A percentile compares a stretch with the other conserved stretches of the same genome.
phyloP scores from a whole-genome alignment of 1,140 invertebrate genomes.

The Drosophila yakuba region DNA sequence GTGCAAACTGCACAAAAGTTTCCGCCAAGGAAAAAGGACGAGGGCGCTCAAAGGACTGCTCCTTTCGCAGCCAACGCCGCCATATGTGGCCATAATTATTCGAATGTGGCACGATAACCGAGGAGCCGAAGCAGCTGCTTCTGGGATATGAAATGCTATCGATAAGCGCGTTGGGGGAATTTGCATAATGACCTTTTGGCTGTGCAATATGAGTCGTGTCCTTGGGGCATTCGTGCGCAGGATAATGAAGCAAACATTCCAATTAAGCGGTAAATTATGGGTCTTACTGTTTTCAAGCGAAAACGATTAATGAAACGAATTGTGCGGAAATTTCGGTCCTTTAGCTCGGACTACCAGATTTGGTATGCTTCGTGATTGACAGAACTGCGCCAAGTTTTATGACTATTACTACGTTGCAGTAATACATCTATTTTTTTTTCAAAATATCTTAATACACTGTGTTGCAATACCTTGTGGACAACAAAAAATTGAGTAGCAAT shows the following conservation, averaged over 20 bases:
- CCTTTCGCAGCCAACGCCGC: conserved; percentile 44
- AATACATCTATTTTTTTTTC: not conserved
- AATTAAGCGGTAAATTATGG: conserved; percentile 48
- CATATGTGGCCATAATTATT: conserved; percentile 79
- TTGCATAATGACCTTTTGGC: conserved; percentile 52
- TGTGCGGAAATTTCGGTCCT: not conserved
- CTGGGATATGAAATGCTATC: conserved; percentile 53
- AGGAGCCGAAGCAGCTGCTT: conserved; percentile 40
- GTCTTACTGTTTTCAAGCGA: conserved; percentile 16
- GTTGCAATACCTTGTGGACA: no score
- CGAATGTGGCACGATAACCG: conserved; percentile 70
- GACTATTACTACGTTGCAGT: no score
- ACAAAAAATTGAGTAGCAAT: conserved; percentile 19
- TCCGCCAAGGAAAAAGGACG: conserved; percentile 17
- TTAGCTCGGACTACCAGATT: no score
- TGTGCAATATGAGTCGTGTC: conserved; percentile 33
- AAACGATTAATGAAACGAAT: not conserved
- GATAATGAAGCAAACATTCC: conserved; percentile 57
- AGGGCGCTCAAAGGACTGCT: conserved; percentile 40
- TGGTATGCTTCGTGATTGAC: no score
- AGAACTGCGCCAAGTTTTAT: no score
- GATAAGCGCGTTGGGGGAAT: conserved; percentile 51
- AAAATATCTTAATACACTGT: not conserved
- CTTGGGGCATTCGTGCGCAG: conserved; percentile 37
- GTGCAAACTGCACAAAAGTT: conserved; percentile 78